phyloP scores from a whole-genome alignment of 2,113 vertebrate genomes.

The Tetrax tetrax region DNA sequence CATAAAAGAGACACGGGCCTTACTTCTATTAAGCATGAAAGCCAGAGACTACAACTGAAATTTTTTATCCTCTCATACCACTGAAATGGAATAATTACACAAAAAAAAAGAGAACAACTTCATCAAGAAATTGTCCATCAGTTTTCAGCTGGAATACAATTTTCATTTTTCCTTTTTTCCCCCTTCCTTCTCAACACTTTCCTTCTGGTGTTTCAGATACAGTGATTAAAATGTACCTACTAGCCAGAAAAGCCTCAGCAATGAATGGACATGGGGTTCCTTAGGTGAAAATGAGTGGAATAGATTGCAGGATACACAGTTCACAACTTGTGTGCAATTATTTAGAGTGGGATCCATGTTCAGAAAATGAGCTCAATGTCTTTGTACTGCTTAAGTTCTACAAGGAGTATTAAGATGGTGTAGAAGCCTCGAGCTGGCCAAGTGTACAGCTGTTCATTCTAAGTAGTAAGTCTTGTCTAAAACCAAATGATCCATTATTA shows the following conservation, averaged over 20 bases:
- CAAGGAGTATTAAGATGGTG: neutral
- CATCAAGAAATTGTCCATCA: neutral
- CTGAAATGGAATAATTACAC: neutral
- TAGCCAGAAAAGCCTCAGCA: neutral
- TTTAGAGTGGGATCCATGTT: neutral
- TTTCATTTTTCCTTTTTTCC: neutral
- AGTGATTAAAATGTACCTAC: neutral
- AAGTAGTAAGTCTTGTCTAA: neutral
- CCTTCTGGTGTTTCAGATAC: neutral
- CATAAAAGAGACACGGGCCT: neutral
- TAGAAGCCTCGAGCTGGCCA: neutral
- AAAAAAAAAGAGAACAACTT: neutral
- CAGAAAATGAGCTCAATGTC: neutral
- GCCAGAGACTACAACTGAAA: neutral
- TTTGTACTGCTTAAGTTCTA: neutral
- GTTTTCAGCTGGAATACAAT: neutral
- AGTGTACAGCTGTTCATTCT: neutral
- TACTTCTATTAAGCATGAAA: constrained; percentile 3
- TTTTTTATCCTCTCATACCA: neutral
- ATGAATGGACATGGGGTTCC: neutral
- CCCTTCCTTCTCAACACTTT: neutral
- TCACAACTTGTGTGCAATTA: neutral
- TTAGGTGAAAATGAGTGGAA: neutral
- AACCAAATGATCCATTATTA: neutral
- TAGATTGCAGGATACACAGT: neutral